Evolutionary conservation across 2,888 invertebrate species (phyloP), one percentile per base, ranked within the genome.

Genomic region (Ornithoptera alexandrae): DNA sequence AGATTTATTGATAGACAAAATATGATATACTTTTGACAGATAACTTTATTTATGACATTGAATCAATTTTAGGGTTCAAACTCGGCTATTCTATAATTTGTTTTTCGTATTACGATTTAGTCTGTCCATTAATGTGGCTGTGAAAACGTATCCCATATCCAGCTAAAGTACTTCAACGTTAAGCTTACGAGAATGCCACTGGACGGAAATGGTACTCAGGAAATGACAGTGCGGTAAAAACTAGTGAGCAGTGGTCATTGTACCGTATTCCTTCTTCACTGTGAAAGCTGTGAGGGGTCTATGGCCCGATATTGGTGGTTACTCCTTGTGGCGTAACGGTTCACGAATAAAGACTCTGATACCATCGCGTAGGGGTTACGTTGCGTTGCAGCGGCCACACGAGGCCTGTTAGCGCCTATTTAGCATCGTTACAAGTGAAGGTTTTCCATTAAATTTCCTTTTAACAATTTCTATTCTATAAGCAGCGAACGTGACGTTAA

Each of bases 321-420:
- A 53, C 66, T 62, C 20, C 53, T 30, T 60, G 57, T 39, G 39
- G 20, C 36, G 20, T 24, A 4, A 2, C 42, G 42, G 5, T 39
- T 20, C 42, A n/a, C 56, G 5, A 69, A 65, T 57, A 60, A 5
- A 53, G 17, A 58, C 60, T 61, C 12, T 65, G 24, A 56, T 12
- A 10, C n/a, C 8, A 22, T 24, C 3, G 1, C 8, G n/a, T 57
- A 69, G 2, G 20, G 62, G 0, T 30, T 42, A 62, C 18, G 62
- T 50, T 61, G 10, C 20, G 20, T 20, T 62, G 20, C 39, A 8
- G 15, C 20, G 4, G 10, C 17, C 8, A 20, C 53, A 1, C 22
- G 58, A 50, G 39, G 18, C 58, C 59, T 62, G 50, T 70, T 70
- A 66, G 36, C 69, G 53, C 36, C 62, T 24, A 66, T 70, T 66